phyloP scores from a whole-genome alignment of 2,113 vertebrate genomes.

The Zosterops japonicus region DNA sequence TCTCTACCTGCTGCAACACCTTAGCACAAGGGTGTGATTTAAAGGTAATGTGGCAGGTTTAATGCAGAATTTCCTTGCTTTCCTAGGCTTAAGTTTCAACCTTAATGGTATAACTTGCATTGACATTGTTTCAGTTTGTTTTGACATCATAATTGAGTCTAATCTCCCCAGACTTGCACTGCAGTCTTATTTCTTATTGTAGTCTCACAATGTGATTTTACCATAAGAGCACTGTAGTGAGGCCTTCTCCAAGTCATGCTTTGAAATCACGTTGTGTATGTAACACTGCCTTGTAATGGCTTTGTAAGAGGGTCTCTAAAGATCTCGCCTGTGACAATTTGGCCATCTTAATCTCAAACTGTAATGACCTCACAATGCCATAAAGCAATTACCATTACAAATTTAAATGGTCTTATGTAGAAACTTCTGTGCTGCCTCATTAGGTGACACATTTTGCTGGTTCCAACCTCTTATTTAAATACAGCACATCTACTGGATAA shows the following conservation, averaged over 20 bases:
- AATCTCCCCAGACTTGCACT: conserved; percentile 62
- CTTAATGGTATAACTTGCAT: conserved; percentile 64
- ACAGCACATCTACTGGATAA: neutral
- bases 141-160: conserved; percentile 76
- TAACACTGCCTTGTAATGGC: neutral
- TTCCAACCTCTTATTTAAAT: conserved; percentile 31
- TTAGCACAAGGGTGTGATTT: conserved; percentile 52
- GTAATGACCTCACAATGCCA: conserved; percentile 74
- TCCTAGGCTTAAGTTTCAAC: conserved; percentile 47
- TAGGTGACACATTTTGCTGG: conserved; percentile 59
- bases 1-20: conserved; percentile 34
- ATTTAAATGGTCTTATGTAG: conserved; percentile 69
- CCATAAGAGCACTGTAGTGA: conserved; percentile 3
- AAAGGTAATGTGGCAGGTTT: conserved; percentile 36
- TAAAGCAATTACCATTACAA: conserved; percentile 72
- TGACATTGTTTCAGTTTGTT: conserved; percentile 74
- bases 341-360: conserved; percentile 61
- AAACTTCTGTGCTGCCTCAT: conserved; percentile 73
- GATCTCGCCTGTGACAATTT: conserved; percentile 66
- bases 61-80: conserved; percentile 26
- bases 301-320: conserved; percentile 64
- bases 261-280: conserved; percentile 43
- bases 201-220: conserved; percentile 62
- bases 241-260: conserved; percentile 52
- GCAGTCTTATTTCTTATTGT: conserved; percentile 63